phyloP scores from a whole-genome alignment of 2,888 invertebrate species.

The Baronia brevicornis region DNA sequence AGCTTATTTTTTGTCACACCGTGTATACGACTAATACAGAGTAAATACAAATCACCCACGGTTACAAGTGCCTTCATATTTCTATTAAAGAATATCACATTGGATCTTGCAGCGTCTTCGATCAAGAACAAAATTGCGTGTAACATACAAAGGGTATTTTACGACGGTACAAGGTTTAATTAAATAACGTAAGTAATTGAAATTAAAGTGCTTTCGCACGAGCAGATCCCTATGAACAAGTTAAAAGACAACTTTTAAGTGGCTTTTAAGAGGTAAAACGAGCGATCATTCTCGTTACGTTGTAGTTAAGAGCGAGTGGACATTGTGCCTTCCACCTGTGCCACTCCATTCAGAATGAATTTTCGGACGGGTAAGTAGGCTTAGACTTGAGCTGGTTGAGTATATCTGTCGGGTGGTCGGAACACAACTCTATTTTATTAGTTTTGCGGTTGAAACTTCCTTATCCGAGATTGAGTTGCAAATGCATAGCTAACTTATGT shows the following conservation, averaged over 20 bases:
- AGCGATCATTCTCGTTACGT: slow-evolving; percentile 35
- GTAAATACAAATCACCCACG: no score
- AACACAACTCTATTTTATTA: slow-evolving; percentile 34
- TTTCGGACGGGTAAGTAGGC: slow-evolving; percentile 48
- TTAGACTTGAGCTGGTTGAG: slow-evolving; percentile 27
- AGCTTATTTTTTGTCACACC: no score
- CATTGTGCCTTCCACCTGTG: slow-evolving; percentile 44
- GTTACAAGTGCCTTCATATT: no score
- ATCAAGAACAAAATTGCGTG: slow-evolving; percentile 7
- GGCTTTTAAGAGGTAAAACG: slow-evolving; percentile 33
- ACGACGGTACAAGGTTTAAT: slow-evolving; percentile 12
- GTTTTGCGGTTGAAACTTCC: slow-evolving; percentile 21
- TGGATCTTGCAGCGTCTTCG: slow-evolving; percentile 5
- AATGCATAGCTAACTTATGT: slow-evolving; percentile 21
- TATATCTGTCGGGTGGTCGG: slow-evolving; percentile 24
- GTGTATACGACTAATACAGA: no score
- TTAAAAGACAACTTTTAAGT: slow-evolving; percentile 25
- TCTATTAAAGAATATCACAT: no score
- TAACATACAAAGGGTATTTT: slow-evolving; percentile 7
- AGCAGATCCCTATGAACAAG: slow-evolving; percentile 10
- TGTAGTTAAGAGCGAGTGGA: slow-evolving; percentile 28
- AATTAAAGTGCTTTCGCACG: slow-evolving; percentile 5
- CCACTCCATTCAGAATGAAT: no score
- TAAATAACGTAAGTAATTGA: slow-evolving; percentile 18
- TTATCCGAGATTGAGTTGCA: slow-evolving; percentile 24